Percentiles rank a stretch among this genome's conserved stretches.
These are phyloP conservation scores for Schlechtendalia chinensis DNA, from an alignment of 1,140 invertebrate genomes.

Conservation along the genomic window DNA sequence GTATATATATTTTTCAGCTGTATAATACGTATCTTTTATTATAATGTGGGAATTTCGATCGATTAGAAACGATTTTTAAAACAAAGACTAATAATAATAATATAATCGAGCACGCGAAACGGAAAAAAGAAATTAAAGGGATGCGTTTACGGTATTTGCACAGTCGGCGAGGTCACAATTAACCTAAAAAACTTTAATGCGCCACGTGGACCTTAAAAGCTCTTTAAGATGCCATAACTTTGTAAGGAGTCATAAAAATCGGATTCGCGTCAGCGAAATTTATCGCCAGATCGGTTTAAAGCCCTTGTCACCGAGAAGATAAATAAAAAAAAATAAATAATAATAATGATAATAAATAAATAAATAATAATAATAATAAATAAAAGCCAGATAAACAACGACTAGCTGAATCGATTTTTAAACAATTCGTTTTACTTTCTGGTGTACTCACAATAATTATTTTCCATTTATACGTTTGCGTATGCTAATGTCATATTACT, in stretches of 20 bases:
- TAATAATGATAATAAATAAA: conserved; percentile 27
- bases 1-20: no score
- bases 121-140: conserved; percentile 5
- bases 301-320: neutral
- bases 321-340: conserved; percentile 18
- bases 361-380: conserved; percentile 31
- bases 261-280: conserved; percentile 29
- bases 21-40: no score
- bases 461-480: neutral
- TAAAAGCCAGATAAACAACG: neutral
- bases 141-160: neutral
- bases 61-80: conserved; percentile 23
- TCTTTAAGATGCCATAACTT: conserved; percentile 42
- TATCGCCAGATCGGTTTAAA: conserved; percentile 42
- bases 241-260: conserved; percentile 24
- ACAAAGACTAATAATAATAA: no score
- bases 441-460: neutral
- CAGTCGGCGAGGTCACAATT: conserved; percentile 6
- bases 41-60: no score
- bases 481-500: no score
- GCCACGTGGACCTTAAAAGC: conserved; percentile 32
- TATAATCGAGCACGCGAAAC: neutral
- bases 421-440: neutral
- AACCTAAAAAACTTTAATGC: conserved; percentile 38
- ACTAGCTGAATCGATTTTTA: conserved; percentile 4